Evolutionary conservation across 2,113 vertebrate genomes (phyloP).

Genomic region (Nycticebus coucang): DNA sequence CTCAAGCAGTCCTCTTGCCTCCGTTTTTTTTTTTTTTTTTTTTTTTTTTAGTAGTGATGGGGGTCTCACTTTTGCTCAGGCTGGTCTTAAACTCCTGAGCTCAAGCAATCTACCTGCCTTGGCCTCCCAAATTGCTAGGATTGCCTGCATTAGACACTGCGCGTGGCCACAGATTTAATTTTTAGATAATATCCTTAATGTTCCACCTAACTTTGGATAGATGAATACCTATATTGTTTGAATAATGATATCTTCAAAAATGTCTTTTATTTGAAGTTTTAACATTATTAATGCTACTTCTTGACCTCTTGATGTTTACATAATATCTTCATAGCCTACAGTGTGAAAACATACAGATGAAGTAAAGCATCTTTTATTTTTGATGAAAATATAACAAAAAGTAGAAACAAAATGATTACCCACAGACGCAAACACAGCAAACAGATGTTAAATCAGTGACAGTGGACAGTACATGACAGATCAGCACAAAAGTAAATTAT

Average conservation of each 20-base stretch:
- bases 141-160: too few species aligned
- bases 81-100: too few species aligned
- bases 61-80: too few species aligned
- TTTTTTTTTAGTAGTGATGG: too few species aligned
- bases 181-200: neutral
- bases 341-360: neutral
- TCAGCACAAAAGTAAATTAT: neutral
- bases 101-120: too few species aligned
- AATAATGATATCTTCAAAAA: neutral
- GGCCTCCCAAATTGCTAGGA: too few species aligned
- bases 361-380: neutral
- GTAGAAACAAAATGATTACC: neutral
- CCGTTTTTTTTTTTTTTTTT: too few species aligned
- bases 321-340: neutral
- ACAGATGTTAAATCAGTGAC: neutral
- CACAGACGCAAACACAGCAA: neutral
- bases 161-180: neutral
- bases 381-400: neutral
- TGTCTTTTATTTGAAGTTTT: neutral
- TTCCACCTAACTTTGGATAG: neutral
- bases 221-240: neutral
- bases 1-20: too few species aligned
- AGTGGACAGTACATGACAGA: neutral
- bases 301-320: neutral
- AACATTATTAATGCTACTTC: neutral